Evolutionary conservation across 35 echinoderm and acorn worm genomes (phyloP).

Genomic region (Ophioderma brevispina): DNA sequence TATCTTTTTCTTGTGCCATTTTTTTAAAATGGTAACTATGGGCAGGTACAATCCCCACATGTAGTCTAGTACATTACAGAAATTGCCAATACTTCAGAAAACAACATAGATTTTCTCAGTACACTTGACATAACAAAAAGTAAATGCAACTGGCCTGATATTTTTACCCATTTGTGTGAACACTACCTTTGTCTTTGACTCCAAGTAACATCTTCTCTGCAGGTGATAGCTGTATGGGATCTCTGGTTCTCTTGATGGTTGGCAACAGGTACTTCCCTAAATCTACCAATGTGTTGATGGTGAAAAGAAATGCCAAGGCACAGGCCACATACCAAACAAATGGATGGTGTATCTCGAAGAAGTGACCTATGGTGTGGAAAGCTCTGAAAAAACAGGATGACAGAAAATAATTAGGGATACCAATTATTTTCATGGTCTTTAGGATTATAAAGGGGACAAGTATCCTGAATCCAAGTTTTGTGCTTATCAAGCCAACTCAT

Average conservation of each 20-base stretch:
- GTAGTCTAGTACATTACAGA: too few species aligned
- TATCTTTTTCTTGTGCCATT: too few species aligned
- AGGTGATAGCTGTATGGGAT: slow-evolving; percentile 74
- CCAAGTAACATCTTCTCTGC: slow-evolving; percentile 74
- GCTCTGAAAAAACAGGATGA: slow-evolving; percentile 31
- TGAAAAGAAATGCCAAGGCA: slow-evolving; percentile 72
- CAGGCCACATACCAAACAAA: slow-evolving; percentile 79
- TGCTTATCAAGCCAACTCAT: background rate
- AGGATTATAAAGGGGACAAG: background rate
- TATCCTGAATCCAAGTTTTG: background rate
- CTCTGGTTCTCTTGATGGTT: slow-evolving; percentile 53
- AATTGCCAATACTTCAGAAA: too few species aligned
- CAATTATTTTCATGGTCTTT: background rate
- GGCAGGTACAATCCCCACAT: too few species aligned
- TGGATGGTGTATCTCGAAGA: slow-evolving; percentile 67
- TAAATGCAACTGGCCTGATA: background rate
- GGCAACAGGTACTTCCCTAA: slow-evolving; percentile 63
- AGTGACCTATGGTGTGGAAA: slow-evolving; percentile 48
- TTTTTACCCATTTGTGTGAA: too few species aligned
- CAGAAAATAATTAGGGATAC: background rate
- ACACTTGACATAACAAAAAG: background rate
- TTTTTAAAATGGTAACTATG: too few species aligned
- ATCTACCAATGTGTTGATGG: slow-evolving; percentile 77
- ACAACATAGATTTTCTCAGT: too few species aligned
- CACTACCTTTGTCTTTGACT: slow-evolving; percentile 87